A percentile compares a stretch with the other conserved stretches of the same genome.
phyloP scores from a whole-genome alignment of 2,113 vertebrate species.

The Glareola pratincola region DNA sequence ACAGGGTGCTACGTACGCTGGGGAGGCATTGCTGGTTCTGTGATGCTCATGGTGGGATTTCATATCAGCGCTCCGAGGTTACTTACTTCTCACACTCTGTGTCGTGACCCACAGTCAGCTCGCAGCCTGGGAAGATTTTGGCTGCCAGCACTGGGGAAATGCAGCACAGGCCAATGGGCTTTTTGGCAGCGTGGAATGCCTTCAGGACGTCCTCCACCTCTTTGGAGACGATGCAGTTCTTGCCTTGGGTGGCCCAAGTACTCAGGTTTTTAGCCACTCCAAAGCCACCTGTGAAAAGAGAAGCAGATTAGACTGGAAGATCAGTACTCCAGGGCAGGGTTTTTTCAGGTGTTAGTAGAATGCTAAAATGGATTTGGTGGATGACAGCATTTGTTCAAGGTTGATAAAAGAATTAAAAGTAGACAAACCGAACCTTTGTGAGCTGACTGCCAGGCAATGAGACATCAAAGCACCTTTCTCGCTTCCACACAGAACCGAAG shows the following conservation, averaged over 20 bases:
- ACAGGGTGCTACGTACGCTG: rapidly evolving
- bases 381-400: not conserved
- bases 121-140: conserved; percentile 84
- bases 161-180: conserved; percentile 88
- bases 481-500: not conserved
- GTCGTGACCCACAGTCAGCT: conserved; percentile 84
- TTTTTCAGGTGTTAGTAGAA: not conserved
- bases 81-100: conserved; percentile 78
- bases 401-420: not conserved
- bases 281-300: conserved; percentile 79
- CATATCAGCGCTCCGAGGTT: rapidly evolving
- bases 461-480: not conserved
- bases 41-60: not conserved
- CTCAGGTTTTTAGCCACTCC: conserved; percentile 88
- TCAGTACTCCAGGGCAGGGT: not conserved
- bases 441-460: not conserved
- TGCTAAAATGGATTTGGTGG: not conserved
- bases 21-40: not conserved
- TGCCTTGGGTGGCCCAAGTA: conserved; percentile 84
- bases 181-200: conserved; percentile 79
- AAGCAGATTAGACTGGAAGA: not conserved
- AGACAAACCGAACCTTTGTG: not conserved
- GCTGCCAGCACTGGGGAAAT: conserved; percentile 86
- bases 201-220: conserved; percentile 76
- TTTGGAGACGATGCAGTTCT: conserved; percentile 73